Evolutionary conservation across 2,797 vertebrate species (phyloP).

Genomic region (Cynopterus sphinx): DNA sequence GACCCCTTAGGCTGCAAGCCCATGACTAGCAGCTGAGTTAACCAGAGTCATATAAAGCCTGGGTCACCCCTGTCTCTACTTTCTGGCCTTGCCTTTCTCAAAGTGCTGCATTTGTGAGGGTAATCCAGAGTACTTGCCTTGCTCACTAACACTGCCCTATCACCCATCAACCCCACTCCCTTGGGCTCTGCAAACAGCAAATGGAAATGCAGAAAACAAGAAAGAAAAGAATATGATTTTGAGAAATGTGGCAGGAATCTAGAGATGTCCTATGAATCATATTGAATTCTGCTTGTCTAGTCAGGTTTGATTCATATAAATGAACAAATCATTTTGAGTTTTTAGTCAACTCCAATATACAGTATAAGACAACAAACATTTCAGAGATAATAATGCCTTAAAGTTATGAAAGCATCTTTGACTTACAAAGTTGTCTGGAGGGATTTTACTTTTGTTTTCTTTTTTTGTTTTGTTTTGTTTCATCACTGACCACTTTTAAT

Average conservation of each 20-base stretch:
- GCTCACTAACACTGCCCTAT: not conserved
- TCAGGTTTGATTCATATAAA: conserved; percentile 20
- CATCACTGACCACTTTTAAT: not conserved
- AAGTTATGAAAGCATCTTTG: conserved; percentile 3
- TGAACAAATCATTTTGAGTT: not conserved
- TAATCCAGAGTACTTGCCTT: not conserved
- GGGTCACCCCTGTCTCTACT: not conserved
- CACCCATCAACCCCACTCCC: not conserved
- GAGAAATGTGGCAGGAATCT: conserved; percentile 9
- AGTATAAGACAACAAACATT: not conserved
- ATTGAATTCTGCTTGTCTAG: not conserved
- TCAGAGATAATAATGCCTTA: not conserved
- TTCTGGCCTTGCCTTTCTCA: not conserved
- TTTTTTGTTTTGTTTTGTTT: conserved; percentile 1
- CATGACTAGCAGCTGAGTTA: not conserved
- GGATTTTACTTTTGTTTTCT: not conserved
- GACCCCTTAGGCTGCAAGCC: not conserved
- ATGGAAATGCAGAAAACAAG: not conserved
- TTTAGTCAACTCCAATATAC: not conserved
- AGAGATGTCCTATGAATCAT: not conserved
- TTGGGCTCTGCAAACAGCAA: not conserved
- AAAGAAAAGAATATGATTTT: not conserved
- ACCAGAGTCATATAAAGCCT: not conserved
- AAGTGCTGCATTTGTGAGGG: not conserved
- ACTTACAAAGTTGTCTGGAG: not conserved